Base-by-base conservation (phyloP, 2,113 vertebrate species). In the Lates calcarifer region DNA sequence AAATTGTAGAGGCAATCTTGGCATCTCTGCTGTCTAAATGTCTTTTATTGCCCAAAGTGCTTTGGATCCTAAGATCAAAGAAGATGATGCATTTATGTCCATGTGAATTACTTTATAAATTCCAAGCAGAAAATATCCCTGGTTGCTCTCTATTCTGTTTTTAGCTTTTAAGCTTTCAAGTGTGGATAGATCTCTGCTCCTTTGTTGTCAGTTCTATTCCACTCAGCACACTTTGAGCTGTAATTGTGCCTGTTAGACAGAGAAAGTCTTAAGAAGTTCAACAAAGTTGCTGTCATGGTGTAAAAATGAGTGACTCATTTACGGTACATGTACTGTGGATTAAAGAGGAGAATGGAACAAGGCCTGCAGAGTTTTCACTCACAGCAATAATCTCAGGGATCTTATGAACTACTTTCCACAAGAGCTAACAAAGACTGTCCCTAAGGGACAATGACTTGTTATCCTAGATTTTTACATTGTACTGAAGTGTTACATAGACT, bases 161-260 rank as follows among this genome's bases (percentile, higher is more conserved):
- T 77, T 80, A 68, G 75, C 77, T 77, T 87, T 82, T 73, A 81
- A 78, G 70, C 85, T 71, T 88, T 87, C 66, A 74, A 83, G 70
- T 74, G 66, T 35, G 45, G 37, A 69, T 41, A 56, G 63, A 81
- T 76, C 45, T 67, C 12, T 68, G 51, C 45, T 79, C 62, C 57
- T 90, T 86, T 80, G 82, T 80, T 85, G 83, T 83, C 76, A 79
- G 33, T 75, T 87, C 45, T 51, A 37, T 74, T 89, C 61, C 71
- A 51, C 79, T 72, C 64, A 41, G 73, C 53, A 43, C 57, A 71
- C 63, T 39, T 10, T 53, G 77, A 82, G 72, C 79, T 81, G 55
- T 82, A 85, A 85, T 77, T 83, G 61, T 82, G 71, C 69, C 81
- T 83, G 70, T 81, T 68, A 84, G 74, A 82, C 73, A 71, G 49